Base-by-base conservation (phyloP, 2,888 invertebrate species). In the Blastobasis adustella region DNA sequence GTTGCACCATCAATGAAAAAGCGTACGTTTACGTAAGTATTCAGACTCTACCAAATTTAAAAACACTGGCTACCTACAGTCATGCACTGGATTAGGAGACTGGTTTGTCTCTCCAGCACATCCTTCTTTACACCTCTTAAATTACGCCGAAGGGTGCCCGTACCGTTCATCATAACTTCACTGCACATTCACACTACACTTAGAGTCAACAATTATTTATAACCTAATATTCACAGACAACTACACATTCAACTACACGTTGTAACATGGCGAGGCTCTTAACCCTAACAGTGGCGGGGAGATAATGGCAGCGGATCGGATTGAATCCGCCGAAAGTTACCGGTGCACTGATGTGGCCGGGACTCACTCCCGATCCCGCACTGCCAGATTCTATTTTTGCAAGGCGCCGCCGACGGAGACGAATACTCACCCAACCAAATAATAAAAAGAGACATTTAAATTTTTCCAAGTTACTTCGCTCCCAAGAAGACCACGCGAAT, bases 51-150 rank as follows among this genome's bases (percentile, higher is more conserved):
- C 2, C n/a, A 10, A 43, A n/a, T 43, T 43, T 1, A 43, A n/a
- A 43, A n/a, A 43, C 10, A 10, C n/a, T 43, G n/a, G 23, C 61
- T 70, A 93, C 94, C 90, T 90, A 95, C 95, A 77, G 95, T 95
- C 94, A 95, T 94, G 49, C 91, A 92, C 75, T 93, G 93, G 62
- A 95, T 90, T 68, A 93, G 90, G 62, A 93, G 83, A 69, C 91
- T 92, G n/a, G 93, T 93, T 79, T 93, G 93, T 62, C 91, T 88
- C 59, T 93, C 93, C 58, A 95, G 73, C 67, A 93, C 90, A 68
- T 94, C 93, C 76, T 93, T 95, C 72, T 93, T 94, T 54, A 95
- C 88, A 43, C 95, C 95, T 66, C 95, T 91, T 77, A 95, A 95
- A 71, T 90, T 91, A 74, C 91, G 92, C 69, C 91, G 90, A 54